Evolutionary conservation across 2,888 invertebrate genomes (phyloP), one percentile per base, ranked within the genome.

Genomic region (Willowsia nigromaculata): DNA sequence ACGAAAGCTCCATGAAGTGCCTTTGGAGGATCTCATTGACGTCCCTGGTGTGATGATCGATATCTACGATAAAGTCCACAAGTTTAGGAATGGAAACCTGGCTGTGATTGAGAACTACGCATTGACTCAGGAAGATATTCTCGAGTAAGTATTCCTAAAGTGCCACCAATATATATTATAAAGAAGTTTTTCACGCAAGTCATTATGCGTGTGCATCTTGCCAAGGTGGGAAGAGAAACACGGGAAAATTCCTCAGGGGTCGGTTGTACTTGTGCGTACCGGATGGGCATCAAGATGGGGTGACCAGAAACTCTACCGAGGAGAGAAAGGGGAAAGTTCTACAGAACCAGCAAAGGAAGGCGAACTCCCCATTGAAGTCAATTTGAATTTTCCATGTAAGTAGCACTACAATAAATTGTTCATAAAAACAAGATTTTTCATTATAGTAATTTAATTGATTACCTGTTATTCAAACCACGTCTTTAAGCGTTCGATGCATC

Each of bases 1-100:
- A 0, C 93, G 94, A 93, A 94, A 94, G 37, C 94, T 95, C 0
- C 95, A 94, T 15, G 94, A 95, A 18, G 94, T 96, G 86, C 95
- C 95, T 0, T 85, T 94, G 13, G 93, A 93, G 3, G 93, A 93
- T 9, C 92, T 95, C 27, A 93, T 95, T 13, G 94, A 92, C 27
- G 37, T 92, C 11, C 91, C 91, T 9, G 92, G 91, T 7, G 90
- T 92, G 4, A 53, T 89, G 74, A 90, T 92, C 83, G 91, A 92
- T 71, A 89, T 92, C 65, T 91, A 90, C 37, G 85, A 90, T 53
- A 92, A 92, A 53, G 91, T 92, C 27, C 88, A 90, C 25, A 47
- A 22, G 11, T 90, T 59, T 15, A 56, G 86, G 27, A 56, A 90
- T 30, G 91, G 90, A 0, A 43, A 83, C 22, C 40, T 90, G n/a